Conservation (phyloP, 2,797 vertebrate species). For the Alfaro cultratus region DNA sequence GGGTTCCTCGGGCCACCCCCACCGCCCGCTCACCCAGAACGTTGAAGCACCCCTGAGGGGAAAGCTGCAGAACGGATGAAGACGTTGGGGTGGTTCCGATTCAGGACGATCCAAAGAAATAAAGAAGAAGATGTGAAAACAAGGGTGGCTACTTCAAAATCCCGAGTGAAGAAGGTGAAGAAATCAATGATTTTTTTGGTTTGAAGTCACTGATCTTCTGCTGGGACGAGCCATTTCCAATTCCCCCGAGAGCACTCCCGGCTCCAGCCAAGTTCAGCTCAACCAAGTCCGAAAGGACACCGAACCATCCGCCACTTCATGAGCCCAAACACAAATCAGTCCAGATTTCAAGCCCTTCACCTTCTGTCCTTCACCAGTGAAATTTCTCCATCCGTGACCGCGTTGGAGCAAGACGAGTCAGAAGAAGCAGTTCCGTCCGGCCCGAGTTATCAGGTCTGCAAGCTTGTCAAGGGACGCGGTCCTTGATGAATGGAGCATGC, state of each 20-base stretch:
- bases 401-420: constrained; percentile 46
- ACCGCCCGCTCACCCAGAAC: constrained; percentile 78
- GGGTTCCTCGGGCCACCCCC: constrained; percentile 80
- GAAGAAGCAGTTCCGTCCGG: constrained; percentile 54
- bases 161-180: constrained; percentile 5
- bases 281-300: constrained; percentile 18
- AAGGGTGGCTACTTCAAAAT: constrained; percentile 46
- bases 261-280: constrained; percentile 58
- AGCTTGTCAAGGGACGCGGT: constrained; percentile 48
- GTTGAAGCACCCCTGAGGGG: constrained; percentile 65
- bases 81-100: constrained; percentile 24
- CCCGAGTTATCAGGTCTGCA: constrained; percentile 67
- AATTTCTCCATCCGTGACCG: constrained; percentile 44
- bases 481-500: constrained; percentile 31
- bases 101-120: constrained; percentile 23
- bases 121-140: constrained; percentile 24
- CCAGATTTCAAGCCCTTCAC: constrained; percentile 41
- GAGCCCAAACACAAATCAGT: constrained; percentile 25
- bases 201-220: constrained; percentile 24
- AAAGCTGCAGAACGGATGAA: constrained; percentile 51
- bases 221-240: constrained; percentile 42
- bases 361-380: constrained; percentile 43
- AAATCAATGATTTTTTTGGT: background rate
- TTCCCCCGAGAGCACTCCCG: constrained; percentile 12
- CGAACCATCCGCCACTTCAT: constrained; percentile 9